Evolutionary conservation across 2,888 invertebrate genomes (phyloP).

Genomic region (Nasonovia ribisnigri): DNA sequence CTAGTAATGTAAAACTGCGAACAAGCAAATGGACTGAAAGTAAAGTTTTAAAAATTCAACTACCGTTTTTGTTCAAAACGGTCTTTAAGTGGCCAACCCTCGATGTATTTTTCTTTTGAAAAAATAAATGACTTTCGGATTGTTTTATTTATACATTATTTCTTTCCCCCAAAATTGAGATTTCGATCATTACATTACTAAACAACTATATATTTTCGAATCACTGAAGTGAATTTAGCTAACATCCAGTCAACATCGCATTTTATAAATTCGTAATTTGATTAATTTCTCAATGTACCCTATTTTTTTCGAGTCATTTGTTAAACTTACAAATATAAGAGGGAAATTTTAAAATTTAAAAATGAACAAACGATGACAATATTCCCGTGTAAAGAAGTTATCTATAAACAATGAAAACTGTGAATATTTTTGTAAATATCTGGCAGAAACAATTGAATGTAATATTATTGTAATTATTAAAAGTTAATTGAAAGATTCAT

Average conservation of each 20-base stretch:
- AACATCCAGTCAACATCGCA: neutral
- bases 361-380: neutral
- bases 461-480: neutral
- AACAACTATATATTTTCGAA: neutral
- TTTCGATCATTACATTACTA: neutral
- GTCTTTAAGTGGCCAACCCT: conserved; percentile 31
- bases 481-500: neutral
- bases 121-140: conserved; percentile 32
- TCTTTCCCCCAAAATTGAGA: neutral
- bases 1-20: conserved; percentile 32
- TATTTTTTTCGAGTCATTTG: neutral
- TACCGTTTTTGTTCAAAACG: conserved; percentile 41
- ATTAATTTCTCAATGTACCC: neutral
- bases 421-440: neutral
- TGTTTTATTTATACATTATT: conserved; percentile 28
- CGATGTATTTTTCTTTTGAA: neutral
- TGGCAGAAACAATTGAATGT: neutral
- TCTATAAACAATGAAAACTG: neutral
- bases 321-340: neutral
- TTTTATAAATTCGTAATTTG: neutral
- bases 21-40: conserved; percentile 52
- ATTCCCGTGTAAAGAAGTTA: neutral
- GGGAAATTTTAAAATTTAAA: neutral
- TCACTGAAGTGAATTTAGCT: neutral
- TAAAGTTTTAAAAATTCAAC: conserved; percentile 59